phyloP scores from a whole-genome alignment of 2,797 vertebrate species.

The Schizothorax lantsangensis region DNA sequence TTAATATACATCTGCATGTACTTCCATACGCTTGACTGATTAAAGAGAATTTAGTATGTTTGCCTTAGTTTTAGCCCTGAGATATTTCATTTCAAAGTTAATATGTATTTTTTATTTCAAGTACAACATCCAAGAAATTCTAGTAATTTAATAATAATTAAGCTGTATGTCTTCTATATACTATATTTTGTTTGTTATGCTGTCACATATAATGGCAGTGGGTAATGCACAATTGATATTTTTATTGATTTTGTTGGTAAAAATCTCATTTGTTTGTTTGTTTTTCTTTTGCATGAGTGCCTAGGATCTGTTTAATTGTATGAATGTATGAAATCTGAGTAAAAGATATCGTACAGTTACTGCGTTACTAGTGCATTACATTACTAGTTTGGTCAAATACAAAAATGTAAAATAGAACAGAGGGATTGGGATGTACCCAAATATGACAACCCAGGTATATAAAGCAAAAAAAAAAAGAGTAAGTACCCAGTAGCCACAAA shows the following conservation, averaged over 20 bases:
- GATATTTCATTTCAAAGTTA: neutral
- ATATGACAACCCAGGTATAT: neutral
- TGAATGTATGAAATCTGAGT: neutral
- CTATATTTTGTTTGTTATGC: neutral
- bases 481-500: no score
- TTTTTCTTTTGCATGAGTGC: neutral
- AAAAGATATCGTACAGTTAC: neutral
- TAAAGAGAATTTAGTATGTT: neutral
- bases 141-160: neutral
- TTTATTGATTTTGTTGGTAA: neutral
- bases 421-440: neutral
- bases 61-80: neutral
- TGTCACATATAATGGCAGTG: neutral
- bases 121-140: neutral
- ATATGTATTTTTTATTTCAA: neutral
- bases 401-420: neutral
- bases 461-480: no score
- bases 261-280: neutral
- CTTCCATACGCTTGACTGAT: neutral
- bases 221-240: neutral
- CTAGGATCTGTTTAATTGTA: neutral
- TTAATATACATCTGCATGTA: slow-evolving; percentile 18
- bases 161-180: neutral
- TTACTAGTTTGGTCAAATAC: neutral
- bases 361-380: neutral